Percentiles rank a stretch among this genome's conserved stretches.
phyloP scores from a whole-genome alignment of 2,113 vertebrate species.

The Puntigrus tetrazona region DNA sequence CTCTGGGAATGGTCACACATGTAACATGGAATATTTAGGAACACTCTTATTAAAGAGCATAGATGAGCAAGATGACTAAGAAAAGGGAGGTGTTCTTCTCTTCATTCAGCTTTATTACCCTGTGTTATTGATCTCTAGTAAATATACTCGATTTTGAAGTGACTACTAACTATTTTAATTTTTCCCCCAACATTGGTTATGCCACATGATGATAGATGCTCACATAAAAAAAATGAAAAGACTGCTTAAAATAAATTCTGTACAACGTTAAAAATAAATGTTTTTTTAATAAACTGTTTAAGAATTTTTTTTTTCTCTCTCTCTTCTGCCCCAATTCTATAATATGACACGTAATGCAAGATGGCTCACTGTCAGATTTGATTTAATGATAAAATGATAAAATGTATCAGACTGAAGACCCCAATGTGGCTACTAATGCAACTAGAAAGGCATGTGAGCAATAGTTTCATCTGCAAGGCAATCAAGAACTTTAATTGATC shows the following conservation, averaged over 20 bases:
- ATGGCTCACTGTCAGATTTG: background rate
- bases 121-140: background rate
- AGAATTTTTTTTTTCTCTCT: background rate
- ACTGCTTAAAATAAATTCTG: background rate
- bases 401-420: background rate
- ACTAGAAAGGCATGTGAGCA: background rate
- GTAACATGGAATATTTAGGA: background rate
- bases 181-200: background rate
- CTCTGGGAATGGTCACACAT: background rate
- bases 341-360: background rate
- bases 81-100: background rate
- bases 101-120: background rate
- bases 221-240: background rate
- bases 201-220: background rate
- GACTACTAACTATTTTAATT: background rate
- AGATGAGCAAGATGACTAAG: background rate
- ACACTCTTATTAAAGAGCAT: background rate
- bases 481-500: background rate
- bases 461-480: background rate
- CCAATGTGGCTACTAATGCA: background rate
- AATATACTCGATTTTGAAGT: background rate
- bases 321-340: background rate
- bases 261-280: background rate
- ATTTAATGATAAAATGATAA: background rate
- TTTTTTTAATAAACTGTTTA: background rate